Evolutionary conservation across 1,140 invertebrate species (phyloP), one percentile per base, ranked within the genome.

Genomic region (Plectrocnemia conspersa): DNA sequence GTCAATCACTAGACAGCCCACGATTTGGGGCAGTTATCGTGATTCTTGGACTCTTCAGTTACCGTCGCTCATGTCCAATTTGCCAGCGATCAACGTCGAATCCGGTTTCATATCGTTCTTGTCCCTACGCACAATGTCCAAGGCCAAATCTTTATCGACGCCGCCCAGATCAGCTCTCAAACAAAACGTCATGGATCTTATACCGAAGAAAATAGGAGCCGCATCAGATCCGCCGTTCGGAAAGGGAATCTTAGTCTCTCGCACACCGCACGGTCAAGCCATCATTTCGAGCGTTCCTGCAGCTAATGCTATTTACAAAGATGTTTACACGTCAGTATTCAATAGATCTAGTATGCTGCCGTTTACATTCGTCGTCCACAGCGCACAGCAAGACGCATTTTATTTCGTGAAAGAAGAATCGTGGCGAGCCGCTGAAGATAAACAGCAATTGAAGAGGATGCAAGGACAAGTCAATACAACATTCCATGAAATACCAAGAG

Each of bases 401-500:
- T 95, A 93, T 71, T 97, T 97, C 68, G 90, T 96, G 0, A 97
- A 97, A 69, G 86, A 91, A 64, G 87, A 93, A 54, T 83, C 84
- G 0, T 90, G 89, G 83, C 82, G 89, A 25, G 90, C 90, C 0
- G 83, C 83, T 32, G 88, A 92, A 63, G 93, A 98, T 67, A 82
- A 88, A 56, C 86, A 85, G 47, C 89, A 93, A 62, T 71, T 97
- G 53, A 91, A 93, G 69, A 78, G 89, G 13, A 79, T 93, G 52
- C 91, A 91, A 60, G 88, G 90, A 6, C 87, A 93, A 68, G 84
- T 97, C 13, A 97, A 97, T 71, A 89, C 93, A 9, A 94, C 93
- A 1, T 91, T 93, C 77, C 91, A 95, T 66, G 89, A 93, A 64
- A 81, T 80, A 2, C 71, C 74, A 0, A 82, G 80, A 29, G 86